These are phyloP conservation scores for Erinaceus europaeus DNA, from an alignment of 2,113 vertebrate species.

Conservation along the genomic window DNA sequence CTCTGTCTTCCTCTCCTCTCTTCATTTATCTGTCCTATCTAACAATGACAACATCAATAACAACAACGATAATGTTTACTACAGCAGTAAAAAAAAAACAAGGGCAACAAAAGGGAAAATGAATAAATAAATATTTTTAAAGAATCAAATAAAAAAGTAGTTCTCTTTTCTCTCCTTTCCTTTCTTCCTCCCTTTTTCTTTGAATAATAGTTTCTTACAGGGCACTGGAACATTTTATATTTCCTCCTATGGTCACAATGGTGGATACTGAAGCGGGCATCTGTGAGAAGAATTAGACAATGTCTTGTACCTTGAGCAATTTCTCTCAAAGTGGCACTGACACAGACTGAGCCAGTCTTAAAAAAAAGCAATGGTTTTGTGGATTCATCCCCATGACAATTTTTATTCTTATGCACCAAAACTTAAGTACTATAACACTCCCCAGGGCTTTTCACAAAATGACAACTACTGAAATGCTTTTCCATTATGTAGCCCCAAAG, in stretches of 20 bases:
- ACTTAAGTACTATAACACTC: constrained; percentile 56
- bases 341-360: neutral
- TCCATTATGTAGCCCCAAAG: constrained; percentile 19
- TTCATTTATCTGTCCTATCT: no score
- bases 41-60: no score
- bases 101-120: constrained; percentile 1
- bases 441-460: constrained; percentile 66
- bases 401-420: constrained; percentile 60
- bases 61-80: no score
- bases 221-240: neutral
- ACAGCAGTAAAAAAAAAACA: no score
- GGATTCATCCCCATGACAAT: neutral
- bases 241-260: neutral
- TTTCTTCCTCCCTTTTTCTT: no score
- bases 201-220: neutral
- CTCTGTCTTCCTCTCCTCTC: no score
- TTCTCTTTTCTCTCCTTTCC: no score
- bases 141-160: neutral
- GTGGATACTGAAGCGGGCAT: neutral
- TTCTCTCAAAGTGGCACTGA: neutral
- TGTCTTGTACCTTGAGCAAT: neutral
- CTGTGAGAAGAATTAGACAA: neutral
- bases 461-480: constrained; percentile 45
- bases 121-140: neutral
- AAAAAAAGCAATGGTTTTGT: neutral